Evolutionary conservation across 2,797 vertebrate species (phyloP), one percentile per base, ranked within the genome.

Genomic region (Gymnothorax reevesii): DNA sequence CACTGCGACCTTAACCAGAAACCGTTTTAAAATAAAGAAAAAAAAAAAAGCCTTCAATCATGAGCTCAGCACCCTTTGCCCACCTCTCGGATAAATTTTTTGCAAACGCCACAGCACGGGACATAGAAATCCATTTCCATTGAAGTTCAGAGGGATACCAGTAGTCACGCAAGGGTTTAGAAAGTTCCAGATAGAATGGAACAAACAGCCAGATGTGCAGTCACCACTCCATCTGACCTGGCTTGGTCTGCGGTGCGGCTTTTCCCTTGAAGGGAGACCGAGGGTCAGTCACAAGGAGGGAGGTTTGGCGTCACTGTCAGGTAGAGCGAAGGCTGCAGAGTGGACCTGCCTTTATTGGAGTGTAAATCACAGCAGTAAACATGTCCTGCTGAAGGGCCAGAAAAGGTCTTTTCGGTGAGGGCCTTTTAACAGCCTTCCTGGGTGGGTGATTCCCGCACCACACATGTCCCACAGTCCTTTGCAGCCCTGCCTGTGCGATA

Each of bases 401-500:
- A 60, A 80, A 42, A 89, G 89, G 90, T 27, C 86, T 12, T 22
- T 83, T 5, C 75, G 20, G 75, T 8, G 10, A 20, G 75, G 80
- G 54, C 15, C 7, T 57, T 82, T 73, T 54, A n/a, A 82, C 17
- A 54, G 54, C 54, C n/a, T 52, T 0, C 42, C 73, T 10, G 33
- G 3, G 33, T 12, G 12, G 33, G 42, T 3, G 33, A 33, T 42
- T 42, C 87, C 88, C 86, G 33, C 83, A 86, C 85, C 77, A 85
- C 88, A 64, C 87, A 89, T 87, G 89, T 90, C 91, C 87, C 89
- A 88, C 88, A 87, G 87, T 91, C 88, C 89, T 91, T 89, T 87
- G 87, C 89, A 71, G 88, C 89, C 90, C 90, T 79, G 90, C 87
- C 87, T 90, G 33, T 42, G 27, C 71, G 12, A 49, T 27, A n/a